Percentiles rank a stretch among this genome's conserved stretches.
Evolutionary conservation across 2,888 invertebrate species (phyloP).

Genomic region (Drosophila pegasa): DNA sequence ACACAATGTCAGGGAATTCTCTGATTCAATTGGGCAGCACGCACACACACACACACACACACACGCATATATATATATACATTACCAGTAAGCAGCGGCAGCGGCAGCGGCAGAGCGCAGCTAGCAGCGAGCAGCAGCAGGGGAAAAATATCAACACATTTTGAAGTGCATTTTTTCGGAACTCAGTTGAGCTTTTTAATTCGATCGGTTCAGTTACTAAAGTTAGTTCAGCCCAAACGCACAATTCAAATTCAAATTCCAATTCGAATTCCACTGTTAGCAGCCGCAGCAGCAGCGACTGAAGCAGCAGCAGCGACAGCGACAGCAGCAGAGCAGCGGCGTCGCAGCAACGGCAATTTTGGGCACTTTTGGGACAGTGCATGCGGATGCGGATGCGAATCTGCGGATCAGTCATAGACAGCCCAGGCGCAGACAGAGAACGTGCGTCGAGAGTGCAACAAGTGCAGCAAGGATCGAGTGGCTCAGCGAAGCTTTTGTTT

Average conservation of each 20-base stretch:
- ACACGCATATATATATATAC: constrained; percentile 20
- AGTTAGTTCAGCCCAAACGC: constrained; percentile 82
- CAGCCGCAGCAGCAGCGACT: constrained; percentile 24
- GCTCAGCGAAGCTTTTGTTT: constrained; percentile 17
- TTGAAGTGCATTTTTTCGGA: constrained; percentile 84
- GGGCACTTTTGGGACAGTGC: constrained; percentile 9
- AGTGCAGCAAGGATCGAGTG: constrained; percentile 45
- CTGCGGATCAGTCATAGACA: constrained; percentile 36
- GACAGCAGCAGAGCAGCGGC: constrained; percentile 19
- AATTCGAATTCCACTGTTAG: constrained; percentile 36
- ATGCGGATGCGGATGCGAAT: constrained; percentile 31
- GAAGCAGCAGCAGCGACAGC: constrained; percentile 29
- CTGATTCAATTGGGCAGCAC: constrained; percentile 84
- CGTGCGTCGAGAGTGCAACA: constrained; percentile 31
- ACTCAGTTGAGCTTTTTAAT: constrained; percentile 85
- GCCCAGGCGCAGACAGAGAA: constrained; percentile 12
- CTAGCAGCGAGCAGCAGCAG: constrained; percentile 33
- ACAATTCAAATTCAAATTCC: constrained; percentile 69
- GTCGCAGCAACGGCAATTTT: constrained; percentile 3
- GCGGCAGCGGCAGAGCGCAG: neutral
- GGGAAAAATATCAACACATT: constrained; percentile 55
- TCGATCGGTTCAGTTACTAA: constrained; percentile 84
- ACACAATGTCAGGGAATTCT: constrained; percentile 61
- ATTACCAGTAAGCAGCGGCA: neutral
- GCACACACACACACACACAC: constrained; percentile 39